Percentiles rank a stretch among this genome's conserved stretches.
These are phyloP conservation scores for Argopecten irradians DNA, from an alignment of 1,140 invertebrate species.

Conservation along the genomic window DNA sequence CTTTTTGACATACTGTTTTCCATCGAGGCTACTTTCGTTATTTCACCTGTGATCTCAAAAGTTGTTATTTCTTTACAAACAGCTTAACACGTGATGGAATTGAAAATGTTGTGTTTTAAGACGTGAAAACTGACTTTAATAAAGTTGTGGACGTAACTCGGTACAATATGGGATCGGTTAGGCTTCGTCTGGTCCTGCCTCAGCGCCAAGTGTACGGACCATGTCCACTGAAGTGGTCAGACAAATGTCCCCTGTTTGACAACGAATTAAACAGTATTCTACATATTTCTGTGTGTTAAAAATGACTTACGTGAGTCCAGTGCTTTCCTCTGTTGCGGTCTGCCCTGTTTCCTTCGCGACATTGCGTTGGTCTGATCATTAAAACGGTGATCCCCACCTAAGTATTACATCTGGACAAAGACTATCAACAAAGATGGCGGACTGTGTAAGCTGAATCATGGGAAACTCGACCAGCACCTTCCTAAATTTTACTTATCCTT, in stretches of 20 bases:
- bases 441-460: constrained; percentile 61
- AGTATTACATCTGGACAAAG: constrained; percentile 71
- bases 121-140: neutral
- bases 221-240: constrained; percentile 7
- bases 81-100: neutral
- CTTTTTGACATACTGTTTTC: neutral
- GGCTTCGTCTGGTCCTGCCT: neutral
- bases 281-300: neutral
- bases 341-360: constrained; percentile 74
- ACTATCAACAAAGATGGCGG: constrained; percentile 74
- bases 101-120: neutral
- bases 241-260: neutral
- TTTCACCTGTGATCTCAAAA: neutral
- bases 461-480: constrained; percentile 45
- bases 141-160: neutral
- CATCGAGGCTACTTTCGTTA: neutral
- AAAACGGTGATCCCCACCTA: constrained; percentile 62
- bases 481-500: constrained; percentile 50
- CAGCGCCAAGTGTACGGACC: neutral
- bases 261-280: neutral
- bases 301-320: constrained; percentile 70
- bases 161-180: neutral
- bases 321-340: constrained; percentile 72
- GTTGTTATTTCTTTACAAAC: neutral
- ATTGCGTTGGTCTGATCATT: constrained; percentile 67